Base-by-base conservation (phyloP, 2,797 vertebrate species). In the Brachyrhaphis roseni region DNA sequence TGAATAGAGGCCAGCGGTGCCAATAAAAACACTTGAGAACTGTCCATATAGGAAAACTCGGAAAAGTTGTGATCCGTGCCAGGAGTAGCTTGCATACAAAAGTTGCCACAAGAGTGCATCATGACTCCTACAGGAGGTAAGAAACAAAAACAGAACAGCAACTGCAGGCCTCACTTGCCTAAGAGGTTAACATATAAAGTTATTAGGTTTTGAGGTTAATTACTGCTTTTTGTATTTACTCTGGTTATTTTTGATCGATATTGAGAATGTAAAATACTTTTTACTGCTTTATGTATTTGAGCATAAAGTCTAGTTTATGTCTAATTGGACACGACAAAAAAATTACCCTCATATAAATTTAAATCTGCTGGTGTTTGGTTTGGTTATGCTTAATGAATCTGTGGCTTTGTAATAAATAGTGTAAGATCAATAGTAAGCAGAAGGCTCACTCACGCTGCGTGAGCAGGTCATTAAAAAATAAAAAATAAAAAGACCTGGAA, bases 381-480 rank as follows among this genome's bases (percentile, higher is more conserved):
- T n/a, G n/a, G n/a, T n/a, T n/a, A 86, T 79, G 84, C 84, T 88
- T 89, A 83, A 90, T 91, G 85, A 90, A 88, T 87, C 84, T 36
- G 3, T 41, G 78, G 78, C 82, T 81, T 79, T 86, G 82, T 13
- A 73, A 90, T 89, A 79, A 90, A 86, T 77, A 80, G 82, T 74
- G 47, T 51, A 3, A n/a, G 76, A 82, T 78, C 59, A 59, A 62
- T 76, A 68, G 77, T 78, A 88, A 90, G 76, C 90, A 83, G 90
- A 74, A 10, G 91, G 90, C 90, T 92, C 89, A 84, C 81, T 85
- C 83, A 86, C 79, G 59, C 81, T 55, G 85, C 77, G 74, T 77
- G 68, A 86, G 83, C 47, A 36, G 75, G 90, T 94, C 91, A 92
- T 95, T 93, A 93, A 90, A 91, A 88, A 84, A 78, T 74, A 23